Evolutionary conservation across 2,797 vertebrate species (phyloP).

Genomic region (Poecilia gillii): DNA sequence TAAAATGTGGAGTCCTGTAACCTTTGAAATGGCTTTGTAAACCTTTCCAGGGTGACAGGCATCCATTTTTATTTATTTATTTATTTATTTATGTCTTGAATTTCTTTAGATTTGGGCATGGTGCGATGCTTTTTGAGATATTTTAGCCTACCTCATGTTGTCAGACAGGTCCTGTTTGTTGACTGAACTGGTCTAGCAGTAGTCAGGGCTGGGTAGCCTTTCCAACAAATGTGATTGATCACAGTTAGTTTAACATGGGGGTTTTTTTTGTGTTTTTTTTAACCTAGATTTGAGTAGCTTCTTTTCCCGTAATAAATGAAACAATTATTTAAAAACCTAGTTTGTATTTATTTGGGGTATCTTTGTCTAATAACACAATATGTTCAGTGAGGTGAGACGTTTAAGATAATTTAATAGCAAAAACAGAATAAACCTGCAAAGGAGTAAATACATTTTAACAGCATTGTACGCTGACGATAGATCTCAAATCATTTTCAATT

Average conservation of each 20-base stretch:
- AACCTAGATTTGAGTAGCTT: neutral
- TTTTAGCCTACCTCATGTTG: neutral
- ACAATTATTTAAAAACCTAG: neutral
- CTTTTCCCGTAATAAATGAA: neutral
- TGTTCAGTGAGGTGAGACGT: neutral
- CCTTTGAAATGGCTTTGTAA: neutral
- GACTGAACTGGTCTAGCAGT: neutral
- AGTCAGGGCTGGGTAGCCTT: neutral
- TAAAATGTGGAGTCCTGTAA: neutral
- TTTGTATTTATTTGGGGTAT: neutral
- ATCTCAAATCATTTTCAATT: conserved; percentile 63
- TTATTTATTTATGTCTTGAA: neutral
- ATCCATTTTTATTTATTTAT: neutral
- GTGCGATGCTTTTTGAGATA: neutral
- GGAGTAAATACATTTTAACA: neutral
- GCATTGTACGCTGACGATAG: neutral
- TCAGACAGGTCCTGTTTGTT: neutral
- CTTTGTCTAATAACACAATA: neutral
- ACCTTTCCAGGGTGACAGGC: neutral
- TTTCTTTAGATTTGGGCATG: neutral
- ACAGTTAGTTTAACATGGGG: neutral
- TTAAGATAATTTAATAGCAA: neutral
- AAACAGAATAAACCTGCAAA: neutral
- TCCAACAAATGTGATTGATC: neutral
- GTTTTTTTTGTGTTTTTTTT: neutral